Evolutionary conservation across 2,113 vertebrate genomes (phyloP).

Genomic region (Saimiri boliviensis): DNA sequence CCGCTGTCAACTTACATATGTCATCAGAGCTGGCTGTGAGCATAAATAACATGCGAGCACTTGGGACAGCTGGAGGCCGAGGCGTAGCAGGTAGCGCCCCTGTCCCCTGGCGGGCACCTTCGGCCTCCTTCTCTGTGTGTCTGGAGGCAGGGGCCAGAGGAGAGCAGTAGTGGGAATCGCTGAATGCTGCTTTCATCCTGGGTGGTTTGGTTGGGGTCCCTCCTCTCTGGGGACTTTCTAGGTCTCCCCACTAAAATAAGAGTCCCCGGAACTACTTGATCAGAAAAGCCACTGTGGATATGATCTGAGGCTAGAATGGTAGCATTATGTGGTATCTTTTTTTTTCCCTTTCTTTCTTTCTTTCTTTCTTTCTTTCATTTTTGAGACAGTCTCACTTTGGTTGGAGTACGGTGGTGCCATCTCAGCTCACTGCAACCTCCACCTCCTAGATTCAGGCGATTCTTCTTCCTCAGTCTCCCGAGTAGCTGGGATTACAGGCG

Average conservation of each 20-base stretch:
- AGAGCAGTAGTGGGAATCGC: not conserved
- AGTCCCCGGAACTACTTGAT: not conserved
- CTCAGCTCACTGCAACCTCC: too few species aligned
- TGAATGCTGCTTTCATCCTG: not conserved
- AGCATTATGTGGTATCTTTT: not conserved
- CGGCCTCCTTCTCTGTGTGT: not conserved
- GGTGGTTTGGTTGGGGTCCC: not conserved
- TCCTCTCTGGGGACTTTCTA: not conserved
- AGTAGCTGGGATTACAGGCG: too few species aligned
- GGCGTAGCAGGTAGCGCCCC: not conserved
- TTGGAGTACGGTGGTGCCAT: too few species aligned
- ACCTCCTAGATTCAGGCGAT: too few species aligned
- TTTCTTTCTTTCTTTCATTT: not conserved
- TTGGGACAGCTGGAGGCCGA: not conserved
- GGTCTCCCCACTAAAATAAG: slow-evolving; percentile 46
- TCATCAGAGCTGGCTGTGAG: slow-evolving; percentile 71
- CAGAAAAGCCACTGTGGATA: not conserved
- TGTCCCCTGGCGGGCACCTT: not conserved
- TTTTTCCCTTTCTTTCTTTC: too few species aligned
- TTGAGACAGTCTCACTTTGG: too few species aligned
- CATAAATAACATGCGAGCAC: slow-evolving; percentile 60
- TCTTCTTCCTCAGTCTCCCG: too few species aligned
- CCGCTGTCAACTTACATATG: slow-evolving; percentile 80
- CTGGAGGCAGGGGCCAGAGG: not conserved
- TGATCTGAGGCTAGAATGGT: not conserved